Evolutionary conservation across 2,113 vertebrate genomes (phyloP).

Genomic region (Danio rerio): GRCz12tu NC_133197.1:21155001-21155500

Average conservation of each 20-base stretch:
- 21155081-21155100: no score
- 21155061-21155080: no score
- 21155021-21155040: no score
- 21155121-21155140: neutral
- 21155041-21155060: no score
- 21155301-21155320: slow-evolving; percentile 50
- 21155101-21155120: neutral
- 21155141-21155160: neutral
- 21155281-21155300: slow-evolving; percentile 53
- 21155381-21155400: neutral
- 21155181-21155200: neutral
- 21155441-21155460: neutral
- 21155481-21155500: neutral
- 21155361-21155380: neutral
- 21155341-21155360: neutral
- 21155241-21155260: slow-evolving; percentile 8
- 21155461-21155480: no score
- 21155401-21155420: neutral
- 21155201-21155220: neutral
- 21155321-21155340: slow-evolving; percentile 25
- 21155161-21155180: neutral
- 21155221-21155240: slow-evolving; percentile 13
- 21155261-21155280: slow-evolving; percentile 46
- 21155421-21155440: neutral
- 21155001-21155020: no score